Evolutionary conservation across 2,797 vertebrate genomes (phyloP), one percentile per base, ranked within the genome.

Genomic region (Jordanella pulchra): DNA sequence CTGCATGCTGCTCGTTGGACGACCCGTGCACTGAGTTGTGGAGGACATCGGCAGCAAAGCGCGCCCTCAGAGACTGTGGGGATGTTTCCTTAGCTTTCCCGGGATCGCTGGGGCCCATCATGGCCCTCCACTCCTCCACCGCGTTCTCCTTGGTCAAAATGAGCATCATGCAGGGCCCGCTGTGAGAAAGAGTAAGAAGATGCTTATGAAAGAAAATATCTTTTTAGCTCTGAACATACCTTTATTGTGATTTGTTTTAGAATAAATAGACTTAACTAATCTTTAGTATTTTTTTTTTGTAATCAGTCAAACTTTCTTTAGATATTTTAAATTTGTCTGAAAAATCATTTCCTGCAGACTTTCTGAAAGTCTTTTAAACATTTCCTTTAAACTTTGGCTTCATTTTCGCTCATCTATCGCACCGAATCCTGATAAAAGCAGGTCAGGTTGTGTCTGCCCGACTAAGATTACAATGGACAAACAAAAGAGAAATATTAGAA

Each of bases 91-190:
- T 96, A 17, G 97, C 97, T 81, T 92, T 81, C 12, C 86, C 74
- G 10, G 96, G 97, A 83, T 99, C 94, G 0, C 85, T 3, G 47
- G 97, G 97, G 50, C 97, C 97, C 91, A 98, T 97, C 71, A 96
- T 81, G 68, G 81, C 65, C 79, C 95, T 95, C 97, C 97, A 99
- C 0, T 98, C 96, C 67, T 95, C 88, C 81, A 97, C 89, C 18
- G 97, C 97, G 73, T 98, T 97, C 91, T 97, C 95, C 80, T 96
- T 98, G 44, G 91, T 93, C 84, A 99, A 91, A 61, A 95, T 51
- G 85, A 98, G 95, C 83, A 96, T 75, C 89, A 95, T 25, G 5
- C 95, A 96, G 0, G 94, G 93, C 2, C 96, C 96, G 17, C 97
- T 99, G 89, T 51, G 90, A 84, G 82, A 87, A 66, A 73, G 7